Conservation (phyloP, 2,113 vertebrate genomes). For the Paradisaea rubra region DNA sequence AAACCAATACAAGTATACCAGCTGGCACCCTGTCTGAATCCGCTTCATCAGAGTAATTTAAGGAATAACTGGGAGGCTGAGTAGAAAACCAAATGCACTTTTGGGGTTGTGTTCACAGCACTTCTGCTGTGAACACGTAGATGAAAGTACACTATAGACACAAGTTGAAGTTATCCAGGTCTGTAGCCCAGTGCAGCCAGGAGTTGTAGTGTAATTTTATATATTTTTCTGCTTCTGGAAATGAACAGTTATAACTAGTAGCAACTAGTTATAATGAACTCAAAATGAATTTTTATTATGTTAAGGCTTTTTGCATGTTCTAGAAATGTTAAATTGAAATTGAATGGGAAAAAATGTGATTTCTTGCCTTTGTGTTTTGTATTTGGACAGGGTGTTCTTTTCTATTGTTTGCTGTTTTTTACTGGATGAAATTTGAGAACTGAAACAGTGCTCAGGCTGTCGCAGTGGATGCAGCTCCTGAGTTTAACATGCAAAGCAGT, state of each 20-base stretch:
- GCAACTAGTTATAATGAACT: not conserved
- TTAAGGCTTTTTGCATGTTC: not conserved
- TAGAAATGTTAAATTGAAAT: not conserved
- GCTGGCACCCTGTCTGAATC: not conserved
- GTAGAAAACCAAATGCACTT: not conserved
- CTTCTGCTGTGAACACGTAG: not conserved
- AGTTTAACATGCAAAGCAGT: not conserved
- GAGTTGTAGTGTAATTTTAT: not conserved
- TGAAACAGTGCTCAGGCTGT: not conserved
- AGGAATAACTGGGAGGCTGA: not conserved
- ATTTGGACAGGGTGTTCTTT: not conserved
- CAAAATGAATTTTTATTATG: not conserved
- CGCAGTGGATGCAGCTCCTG: not conserved
- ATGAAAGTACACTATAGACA: not conserved
- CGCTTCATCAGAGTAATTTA: not conserved
- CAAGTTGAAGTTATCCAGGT: not conserved
- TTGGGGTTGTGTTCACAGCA: not conserved
- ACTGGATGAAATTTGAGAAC: not conserved
- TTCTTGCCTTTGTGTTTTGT: not conserved
- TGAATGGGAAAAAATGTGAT: not conserved
- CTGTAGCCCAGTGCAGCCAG: not conserved
- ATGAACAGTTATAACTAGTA: not conserved
- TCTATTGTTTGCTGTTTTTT: not conserved
- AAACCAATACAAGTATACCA: not conserved
- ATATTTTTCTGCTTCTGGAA: not conserved